Evolutionary conservation across 2,797 vertebrate species (phyloP), one percentile per base, ranked within the genome.

Genomic region (Chelmon rostratus): DNA sequence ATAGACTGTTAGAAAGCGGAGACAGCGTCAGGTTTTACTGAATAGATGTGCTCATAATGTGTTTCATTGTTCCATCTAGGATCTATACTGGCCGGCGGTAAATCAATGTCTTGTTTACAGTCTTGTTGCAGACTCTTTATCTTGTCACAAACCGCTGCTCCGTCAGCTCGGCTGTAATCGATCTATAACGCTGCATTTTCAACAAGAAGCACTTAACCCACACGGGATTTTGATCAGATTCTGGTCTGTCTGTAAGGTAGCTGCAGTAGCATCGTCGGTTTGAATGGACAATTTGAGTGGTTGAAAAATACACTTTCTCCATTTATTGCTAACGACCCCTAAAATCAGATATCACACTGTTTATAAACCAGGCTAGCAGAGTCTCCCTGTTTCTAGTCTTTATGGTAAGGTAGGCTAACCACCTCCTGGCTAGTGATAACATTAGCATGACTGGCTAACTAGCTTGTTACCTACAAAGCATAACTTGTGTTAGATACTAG

Each of bases 61-160:
- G 77, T 68, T 74, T 65, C 61, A 31, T 54, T 9, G 23, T 46
- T 82, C 49, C 80, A 33, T 38, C 75, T 37, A 47, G 58, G 68
- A 84, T 90, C 88, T 0, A 84, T 90, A 80, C 19, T 1, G 62
- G 18, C 40, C 6, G 68, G 82, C 76, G 18, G 73, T 68, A 79
- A 92, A 93, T 91, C 91, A 65, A 89, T 91, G 78, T 58, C 85
- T 85, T 65, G 59, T 79, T 86, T 73, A 71, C 84, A 23, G 73
- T 83, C 76, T 80, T 63, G 80, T 47, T 87, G 88, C 84, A 64
- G 68, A 80, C 40, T 83, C 74, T 74, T 83, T 63, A 66, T 80
- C 73, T 78, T 53, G 74, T 78, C 78, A 79, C 56, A 86, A 88
- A 87, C 40, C 78, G 84, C 86, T 79, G 85, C 81, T 79, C 75